Base-by-base conservation (phyloP, 2,888 invertebrate species). In the Lampropteryx suffumata region DNA sequence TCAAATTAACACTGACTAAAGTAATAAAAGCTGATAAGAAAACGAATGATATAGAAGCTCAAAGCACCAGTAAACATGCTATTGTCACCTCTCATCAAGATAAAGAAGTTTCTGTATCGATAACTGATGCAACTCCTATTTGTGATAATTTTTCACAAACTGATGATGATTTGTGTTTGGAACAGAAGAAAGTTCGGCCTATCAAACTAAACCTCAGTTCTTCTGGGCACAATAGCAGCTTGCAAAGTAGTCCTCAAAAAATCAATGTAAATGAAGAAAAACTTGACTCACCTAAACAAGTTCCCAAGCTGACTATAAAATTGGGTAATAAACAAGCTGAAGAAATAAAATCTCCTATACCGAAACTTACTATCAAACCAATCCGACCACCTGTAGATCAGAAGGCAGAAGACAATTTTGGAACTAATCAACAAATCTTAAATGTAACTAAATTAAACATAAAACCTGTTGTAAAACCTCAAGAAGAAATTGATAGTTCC, bases 241-340 rank as follows among this genome's bases (percentile, higher is more conserved):
- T 50, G 29, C 57, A 55, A 45, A 64, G 49, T 62, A 68, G 62
- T 57, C 62, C 50, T 57, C 69, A 57, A 61, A 66, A 65, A 62
- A 62, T 55, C 54, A 62, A 55, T 59, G 49, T 50, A 21, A 32
- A 30, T 58, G 60, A 71, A 46, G 69, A 71, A 45, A 71, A 76
- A 35, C 50, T 62, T 35, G 82, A 80, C 29, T 60, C 68, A 44
- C 61, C 64, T 37, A 90, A 86, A 73, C 84, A 84, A 57, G 82
- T 91, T 41, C 91, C 91, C 29, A 91, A 91, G 74, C 68, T 91
- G 55, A 91, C 91, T 39, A 90, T 91, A 28, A 91, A 90, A 75
- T 66, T 90, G 50, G 68, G 78, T 28, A 77, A 69, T 58, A 90
- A 83, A 67, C 79, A 76, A 60, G 33, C 68, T 24, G 87, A 88